Evolutionary conservation across 2,797 vertebrate genomes (phyloP), one percentile per base, ranked within the genome.

Genomic region (Philypnodon macrostomus): DNA sequence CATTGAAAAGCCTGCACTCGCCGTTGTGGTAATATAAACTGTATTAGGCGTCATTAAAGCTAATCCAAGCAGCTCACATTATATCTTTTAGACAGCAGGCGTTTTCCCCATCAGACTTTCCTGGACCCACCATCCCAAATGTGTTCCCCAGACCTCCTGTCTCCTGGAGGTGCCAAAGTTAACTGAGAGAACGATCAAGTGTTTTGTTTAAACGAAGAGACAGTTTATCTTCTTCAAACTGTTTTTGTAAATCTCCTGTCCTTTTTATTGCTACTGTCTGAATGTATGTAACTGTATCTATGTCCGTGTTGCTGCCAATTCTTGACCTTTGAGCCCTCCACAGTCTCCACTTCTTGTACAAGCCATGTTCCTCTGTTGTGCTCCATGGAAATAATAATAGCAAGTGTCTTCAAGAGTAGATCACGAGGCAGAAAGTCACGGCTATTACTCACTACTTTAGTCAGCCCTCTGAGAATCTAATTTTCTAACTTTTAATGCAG

Each of bases 21-120:
- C 5, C 26, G 2, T 2, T 6, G 26, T 10, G 7, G 27, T 29
- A 29, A 33, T 10, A 5, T 14, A 1, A 33, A 14, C 31, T 13
- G 2, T 14, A 33, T 7, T 6, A 33, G 13, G 5, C n/a, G 5
- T 33, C n/a, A 33, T 14, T 14, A 14, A 33, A 33, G n/a, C 13
- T 7, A 33, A 33, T 14, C 31, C 5, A 33, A 13, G 31, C n/a
- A 33, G n/a, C 5, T 13, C 31, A 33, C 31, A 33, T 33, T 33
- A 33, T 33, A 14, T 14, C 31, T 54, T 1, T 18, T 6, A 3
- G 3, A 15, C 14, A 29, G 26, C 75, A 69, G 41, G 27, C 16
- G 71, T 55, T 79, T 70, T 62, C 47, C 38, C 58, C 68, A 69
- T 75, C 14, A 67, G n/a, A n/a, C 64, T 53, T 63, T 75, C 64